phyloP scores from a whole-genome alignment of 2,797 vertebrate genomes.

The Enteromius treurensis region DNA sequence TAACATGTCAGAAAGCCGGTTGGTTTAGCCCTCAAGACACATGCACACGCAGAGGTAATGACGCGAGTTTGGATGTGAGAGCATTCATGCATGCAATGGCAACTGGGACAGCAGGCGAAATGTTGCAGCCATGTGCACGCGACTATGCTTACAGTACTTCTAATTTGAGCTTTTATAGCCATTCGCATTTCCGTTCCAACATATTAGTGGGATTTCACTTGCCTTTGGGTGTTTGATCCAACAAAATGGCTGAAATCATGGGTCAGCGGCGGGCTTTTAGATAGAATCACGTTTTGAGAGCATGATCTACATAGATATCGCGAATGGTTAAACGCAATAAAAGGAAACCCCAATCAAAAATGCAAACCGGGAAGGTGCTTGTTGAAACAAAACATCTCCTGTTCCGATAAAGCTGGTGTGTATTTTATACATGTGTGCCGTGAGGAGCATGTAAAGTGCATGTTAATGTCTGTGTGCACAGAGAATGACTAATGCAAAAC shows the following conservation, averaged over 20 bases:
- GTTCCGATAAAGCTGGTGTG: neutral
- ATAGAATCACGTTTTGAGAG: constrained; percentile 2
- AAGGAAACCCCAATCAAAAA: constrained; percentile 5
- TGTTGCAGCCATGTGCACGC: neutral
- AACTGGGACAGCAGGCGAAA: constrained; percentile 39
- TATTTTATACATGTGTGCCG: constrained; percentile 34
- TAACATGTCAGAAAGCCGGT: constrained; percentile 29
- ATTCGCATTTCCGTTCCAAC: neutral
- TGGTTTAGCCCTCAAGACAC: constrained; percentile 26
- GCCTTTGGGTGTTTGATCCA: neutral
- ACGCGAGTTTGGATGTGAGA: constrained; percentile 17
- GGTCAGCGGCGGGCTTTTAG: constrained; percentile 6
- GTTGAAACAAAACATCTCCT: constrained; percentile 24
- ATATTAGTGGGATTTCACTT: neutral
- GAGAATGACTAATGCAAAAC: constrained; percentile 41
- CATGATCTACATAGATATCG: constrained; percentile 4
- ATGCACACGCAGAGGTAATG: constrained; percentile 40
- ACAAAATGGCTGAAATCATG: constrained; percentile 38
- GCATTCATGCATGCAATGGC: constrained; percentile 20
- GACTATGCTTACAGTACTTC: constrained; percentile 4
- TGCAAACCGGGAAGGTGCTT: neutral
- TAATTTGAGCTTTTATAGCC: constrained; percentile 28
- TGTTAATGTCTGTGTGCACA: constrained; percentile 38
- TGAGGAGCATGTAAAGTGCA: constrained; percentile 15
- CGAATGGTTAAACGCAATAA: neutral